phyloP scores from a whole-genome alignment of 2,888 invertebrate species.

The Polietes domitor region DNA sequence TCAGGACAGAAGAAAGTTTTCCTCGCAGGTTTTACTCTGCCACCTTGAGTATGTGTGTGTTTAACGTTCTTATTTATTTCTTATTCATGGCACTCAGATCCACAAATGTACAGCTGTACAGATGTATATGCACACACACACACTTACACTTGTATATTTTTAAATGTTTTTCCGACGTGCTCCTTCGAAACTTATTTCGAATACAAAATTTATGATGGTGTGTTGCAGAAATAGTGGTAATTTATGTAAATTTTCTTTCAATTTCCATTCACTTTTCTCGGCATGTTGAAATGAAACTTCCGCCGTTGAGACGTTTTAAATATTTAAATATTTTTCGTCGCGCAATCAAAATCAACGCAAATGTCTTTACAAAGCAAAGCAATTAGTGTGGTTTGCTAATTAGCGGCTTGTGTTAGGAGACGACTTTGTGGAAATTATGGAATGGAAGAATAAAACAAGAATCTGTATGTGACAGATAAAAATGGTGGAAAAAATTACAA shows the following conservation, averaged over 20 bases:
- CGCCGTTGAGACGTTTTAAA: too few relatives aligned
- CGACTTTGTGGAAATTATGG: too few relatives aligned
- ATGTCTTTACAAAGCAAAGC: not conserved
- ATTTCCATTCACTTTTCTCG: not conserved
- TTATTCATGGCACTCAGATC: not conserved
- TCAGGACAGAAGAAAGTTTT: not conserved
- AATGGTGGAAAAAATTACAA: too few relatives aligned
- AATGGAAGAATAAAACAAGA: too few relatives aligned
- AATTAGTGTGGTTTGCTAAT: not conserved
- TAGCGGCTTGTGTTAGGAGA: not conserved
- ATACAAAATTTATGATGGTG: not conserved
- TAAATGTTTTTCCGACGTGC: not conserved
- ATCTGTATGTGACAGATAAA: too few relatives aligned
- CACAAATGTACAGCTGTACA: not conserved
- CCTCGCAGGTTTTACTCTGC: not conserved
- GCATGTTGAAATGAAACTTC: too few relatives aligned
- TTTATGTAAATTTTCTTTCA: constrained; percentile 11
- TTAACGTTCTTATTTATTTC: not conserved
- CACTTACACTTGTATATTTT: not conserved
- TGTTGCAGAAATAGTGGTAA: not conserved
- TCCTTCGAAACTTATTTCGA: not conserved
- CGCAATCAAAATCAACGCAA: not conserved
- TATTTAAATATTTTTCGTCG: too few relatives aligned
- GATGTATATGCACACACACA: not conserved
- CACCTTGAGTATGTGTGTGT: not conserved